Conservation (phyloP, 2,113 vertebrate genomes). For the Triplophysa tibetana region DNA sequence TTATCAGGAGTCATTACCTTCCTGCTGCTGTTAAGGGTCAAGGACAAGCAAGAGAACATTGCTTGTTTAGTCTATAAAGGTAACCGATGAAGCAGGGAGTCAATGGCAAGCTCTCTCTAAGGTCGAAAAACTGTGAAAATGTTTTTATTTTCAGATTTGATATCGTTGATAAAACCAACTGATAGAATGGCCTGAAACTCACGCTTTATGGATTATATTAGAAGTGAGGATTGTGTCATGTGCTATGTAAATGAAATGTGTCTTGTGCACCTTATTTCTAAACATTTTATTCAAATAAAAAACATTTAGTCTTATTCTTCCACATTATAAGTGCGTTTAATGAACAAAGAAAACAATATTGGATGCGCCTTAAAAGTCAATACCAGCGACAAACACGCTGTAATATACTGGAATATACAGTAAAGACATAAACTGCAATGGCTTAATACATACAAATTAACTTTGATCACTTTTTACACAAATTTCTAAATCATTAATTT, state of each 20-base stretch:
- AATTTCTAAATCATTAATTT: conserved; percentile 12
- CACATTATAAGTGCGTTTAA: too few species aligned
- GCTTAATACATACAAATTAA: not conserved
- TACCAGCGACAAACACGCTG: too few species aligned
- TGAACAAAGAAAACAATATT: too few species aligned
- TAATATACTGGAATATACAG: too few species aligned
- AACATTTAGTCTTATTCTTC: too few species aligned
- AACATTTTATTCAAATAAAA: too few species aligned
- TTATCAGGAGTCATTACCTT: conserved; percentile 51
- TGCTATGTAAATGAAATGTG: too few species aligned
- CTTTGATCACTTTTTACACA: not conserved
- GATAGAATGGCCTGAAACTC: not conserved
- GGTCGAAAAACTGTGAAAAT: not conserved
- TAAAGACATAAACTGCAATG: too few species aligned
- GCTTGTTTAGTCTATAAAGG: conserved; percentile 45
- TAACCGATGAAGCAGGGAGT: conserved; percentile 20
- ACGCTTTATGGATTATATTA: not conserved
- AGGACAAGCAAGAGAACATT: conserved; percentile 42
- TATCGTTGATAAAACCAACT: not conserved
- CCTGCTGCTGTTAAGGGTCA: conserved; percentile 45
- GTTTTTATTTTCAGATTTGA: not conserved
- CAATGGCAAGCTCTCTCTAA: not conserved
- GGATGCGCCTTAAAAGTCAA: too few species aligned
- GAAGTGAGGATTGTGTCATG: not conserved
- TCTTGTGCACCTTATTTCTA: too few species aligned